A percentile compares a stretch with the other conserved stretches of the same genome.
Conservation (phyloP, 2,888 invertebrate species). For the Cryptus armator region DNA sequence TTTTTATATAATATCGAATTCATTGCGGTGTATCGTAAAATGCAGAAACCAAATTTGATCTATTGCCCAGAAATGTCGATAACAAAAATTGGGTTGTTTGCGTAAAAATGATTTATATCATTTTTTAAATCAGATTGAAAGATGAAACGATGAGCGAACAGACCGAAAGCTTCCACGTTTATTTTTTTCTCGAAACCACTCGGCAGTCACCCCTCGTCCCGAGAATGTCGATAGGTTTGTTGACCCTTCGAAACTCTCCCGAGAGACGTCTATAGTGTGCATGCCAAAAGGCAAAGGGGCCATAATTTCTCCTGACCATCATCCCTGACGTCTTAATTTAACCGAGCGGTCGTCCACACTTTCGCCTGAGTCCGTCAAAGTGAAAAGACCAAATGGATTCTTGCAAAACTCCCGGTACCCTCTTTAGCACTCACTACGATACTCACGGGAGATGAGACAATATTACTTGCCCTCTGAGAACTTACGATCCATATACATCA, state of each 20-base stretch:
- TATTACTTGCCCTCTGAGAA: neutral
- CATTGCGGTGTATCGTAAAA: neutral
- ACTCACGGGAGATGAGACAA: neutral
- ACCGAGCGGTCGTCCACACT: conserved; percentile 6
- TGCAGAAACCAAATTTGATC: neutral
- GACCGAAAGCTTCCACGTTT: conserved; percentile 1
- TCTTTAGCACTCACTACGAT: neutral
- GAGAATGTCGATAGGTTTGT: conserved; percentile 38
- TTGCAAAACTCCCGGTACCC: neutral
- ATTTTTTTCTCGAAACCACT: neutral
- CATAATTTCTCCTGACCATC: conserved; percentile 2
- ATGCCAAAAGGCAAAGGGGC: neutral
- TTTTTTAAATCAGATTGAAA: neutral
- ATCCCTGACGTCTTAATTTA: conserved; percentile 21
- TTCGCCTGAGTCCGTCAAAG: neutral
- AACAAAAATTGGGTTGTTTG: neutral
- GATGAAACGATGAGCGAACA: neutral
- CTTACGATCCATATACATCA: neutral
- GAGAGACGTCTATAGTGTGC: neutral
- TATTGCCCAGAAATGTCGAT: neutral
- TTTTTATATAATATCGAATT: no score
- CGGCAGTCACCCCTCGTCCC: neutral
- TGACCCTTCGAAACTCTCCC: conserved; percentile 36
- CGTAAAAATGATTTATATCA: neutral
- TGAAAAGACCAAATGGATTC: conserved; percentile 21